phyloP scores from a whole-genome alignment of 2,113 vertebrate genomes.

The Poeciliopsis prolifica region DNA sequence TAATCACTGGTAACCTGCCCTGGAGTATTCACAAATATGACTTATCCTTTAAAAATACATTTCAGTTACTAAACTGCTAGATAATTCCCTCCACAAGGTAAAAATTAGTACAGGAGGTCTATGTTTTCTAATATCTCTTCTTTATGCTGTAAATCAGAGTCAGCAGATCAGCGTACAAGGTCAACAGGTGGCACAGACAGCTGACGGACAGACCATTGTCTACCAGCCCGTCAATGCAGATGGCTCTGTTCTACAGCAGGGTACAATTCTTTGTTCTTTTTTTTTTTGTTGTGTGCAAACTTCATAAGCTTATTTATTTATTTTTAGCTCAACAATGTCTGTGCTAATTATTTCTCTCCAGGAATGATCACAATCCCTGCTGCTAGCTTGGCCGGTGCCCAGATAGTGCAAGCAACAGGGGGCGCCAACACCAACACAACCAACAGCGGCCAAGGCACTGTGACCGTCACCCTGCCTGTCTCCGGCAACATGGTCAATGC shows the following conservation, averaged over 20 bases:
- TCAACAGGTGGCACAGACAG: conserved; percentile 96
- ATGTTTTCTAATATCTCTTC: not conserved
- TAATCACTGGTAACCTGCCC: too few relatives aligned
- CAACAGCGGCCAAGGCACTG: conserved; percentile 95
- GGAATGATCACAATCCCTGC: conserved; percentile 99
- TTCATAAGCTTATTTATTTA: not conserved
- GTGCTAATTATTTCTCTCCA: conserved; percentile 70
- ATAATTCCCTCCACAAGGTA: not conserved
- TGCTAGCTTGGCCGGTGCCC: conserved; percentile 93
- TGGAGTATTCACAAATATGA: not conserved
- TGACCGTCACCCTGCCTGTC: conserved; percentile 97
- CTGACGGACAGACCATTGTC: conserved; percentile 97
- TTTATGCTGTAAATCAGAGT: conserved; percentile 71
- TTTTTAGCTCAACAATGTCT: not conserved
- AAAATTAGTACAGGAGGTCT: not conserved
- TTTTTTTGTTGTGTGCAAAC: conserved; percentile 1
- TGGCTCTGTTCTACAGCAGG: conserved; percentile 96
- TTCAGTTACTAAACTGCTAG: not conserved
- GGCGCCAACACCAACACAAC: conserved; percentile 94
- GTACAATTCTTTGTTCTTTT: conserved; percentile 68
- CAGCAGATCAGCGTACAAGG: conserved; percentile 98
- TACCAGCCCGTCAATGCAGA: conserved; percentile 99
- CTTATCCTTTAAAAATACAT: not conserved
- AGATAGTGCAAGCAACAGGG: conserved; percentile 93
- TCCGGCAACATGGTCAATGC: conserved; percentile 97